Base-by-base conservation (phyloP, 2,113 vertebrate species). In the Megaceryle torquata region DNA sequence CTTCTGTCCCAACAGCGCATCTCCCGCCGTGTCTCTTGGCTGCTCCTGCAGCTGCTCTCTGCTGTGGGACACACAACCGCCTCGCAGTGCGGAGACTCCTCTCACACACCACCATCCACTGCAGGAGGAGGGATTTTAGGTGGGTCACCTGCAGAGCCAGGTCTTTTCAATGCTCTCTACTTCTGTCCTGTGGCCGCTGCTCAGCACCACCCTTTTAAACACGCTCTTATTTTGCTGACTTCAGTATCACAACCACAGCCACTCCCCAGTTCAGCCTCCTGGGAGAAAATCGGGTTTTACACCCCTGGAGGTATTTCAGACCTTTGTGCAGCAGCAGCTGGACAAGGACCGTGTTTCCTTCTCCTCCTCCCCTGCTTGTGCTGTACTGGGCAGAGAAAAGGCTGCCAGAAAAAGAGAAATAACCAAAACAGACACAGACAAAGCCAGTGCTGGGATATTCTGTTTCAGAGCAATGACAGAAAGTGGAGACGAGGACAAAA, bases 1-100 rank as follows among this genome's bases (percentile, higher is more conserved):
- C 22, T 1, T 22, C 33, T 13, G 39, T 48, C 57, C 89, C 76
- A 25, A 85, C 72, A 76, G 86, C 71, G 4, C 39, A 1, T 5
- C 59, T 46, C 76, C 82, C 1, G 1, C 9, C 2, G 0, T n/a
- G 3, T 7, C 63, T 19, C 60, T 4, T 3, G 54, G n/a, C 50
- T 56, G 13, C 3, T 39, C 72, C 85, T 44, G 41, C 31, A 57
- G 59, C 76, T 8, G 10, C 2, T 11, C 35, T 53, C 70, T 48
- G 61, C 51, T 15, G 41, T 2, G 68, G 59, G 20, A 75, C 8
- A 3, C 1, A 2, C 7, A 8, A 3, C n/a, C 10, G 1, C 64
- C 57, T 11, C 6, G 6, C 29, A 13, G 31, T 0, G 26, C 35
- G 5, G 63, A 20, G 31, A 4, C 59, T 86, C 67, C 41, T 15